Base-by-base conservation (phyloP, 1,140 invertebrate species). In the Lepidurus apus region DNA sequence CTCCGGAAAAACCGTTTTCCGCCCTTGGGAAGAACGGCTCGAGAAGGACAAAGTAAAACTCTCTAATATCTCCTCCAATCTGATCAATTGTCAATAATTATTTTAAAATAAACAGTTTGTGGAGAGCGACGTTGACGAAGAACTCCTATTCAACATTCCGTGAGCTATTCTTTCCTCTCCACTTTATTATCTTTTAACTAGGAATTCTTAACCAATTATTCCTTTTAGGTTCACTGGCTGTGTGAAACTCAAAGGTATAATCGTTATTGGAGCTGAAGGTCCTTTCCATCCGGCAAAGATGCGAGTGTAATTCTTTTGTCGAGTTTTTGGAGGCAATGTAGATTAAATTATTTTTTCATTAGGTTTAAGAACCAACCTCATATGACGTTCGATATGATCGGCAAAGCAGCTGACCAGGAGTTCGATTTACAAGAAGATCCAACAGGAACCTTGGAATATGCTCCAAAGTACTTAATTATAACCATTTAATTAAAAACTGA, bases 91-190 rank as follows among this genome's bases (percentile, higher is more conserved):
- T 9, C 21, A 45, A 10, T 17, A 74, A 65, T 80, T 73, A 21
- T 1, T 81, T 81, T 76, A 81, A 80, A 74, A 80, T 76, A 87
- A 87, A 24, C 84, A 97, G 93, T 95, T 87, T 89, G 96, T 98
- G 0, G 92, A 97, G 87, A 97, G 95, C 87, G 96, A 98, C 89
- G 91, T 89, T 11, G 96, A 98, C 88, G 92, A 95, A 86, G 96
- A 98, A 87, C 86, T 98, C 7, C 85, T 98, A 1, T 96, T 98
- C 83, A 97, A 97, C 85, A 95, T 98, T 83, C 96, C 96, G 89
- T 92, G 86, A 88, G 89, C 88, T 78, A 74, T 24, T 78, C 34
- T 42, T 9, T 53, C 47, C n/a, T 2, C 7, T 79, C 13, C 74
- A 73, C 1, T 78, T 3, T n/a, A 24, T 7, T 34, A 0, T 78